Evolutionary conservation across 2,797 vertebrate species (phyloP).

Genomic region (Lepus townsendii): DNA sequence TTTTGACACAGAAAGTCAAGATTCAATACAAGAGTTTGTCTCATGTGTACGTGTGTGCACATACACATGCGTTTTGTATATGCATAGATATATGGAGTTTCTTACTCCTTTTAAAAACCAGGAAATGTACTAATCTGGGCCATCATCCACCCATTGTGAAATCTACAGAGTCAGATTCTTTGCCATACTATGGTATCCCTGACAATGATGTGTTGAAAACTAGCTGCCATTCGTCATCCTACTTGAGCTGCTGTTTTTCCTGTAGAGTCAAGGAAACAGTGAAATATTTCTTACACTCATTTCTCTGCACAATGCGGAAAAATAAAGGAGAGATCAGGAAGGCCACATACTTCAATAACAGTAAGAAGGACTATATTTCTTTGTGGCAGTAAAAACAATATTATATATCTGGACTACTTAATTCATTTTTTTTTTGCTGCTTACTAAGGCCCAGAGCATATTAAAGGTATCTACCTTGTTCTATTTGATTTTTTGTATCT

Average conservation of each 20-base stretch:
- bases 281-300: not conserved
- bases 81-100: not conserved
- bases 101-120: not conserved
- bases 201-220: not conserved
- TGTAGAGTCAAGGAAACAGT: not conserved
- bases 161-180: not conserved
- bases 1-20: not conserved
- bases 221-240: not conserved
- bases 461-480: not conserved
- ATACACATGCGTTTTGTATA: too few relatives aligned
- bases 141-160: not conserved
- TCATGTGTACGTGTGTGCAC: not conserved
- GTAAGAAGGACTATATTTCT: not conserved
- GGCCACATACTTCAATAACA: not conserved
- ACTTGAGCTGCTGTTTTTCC: not conserved
- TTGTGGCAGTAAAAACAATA: not conserved
- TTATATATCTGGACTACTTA: not conserved
- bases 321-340: not conserved
- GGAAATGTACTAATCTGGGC: not conserved
- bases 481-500: not conserved
- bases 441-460: not conserved
- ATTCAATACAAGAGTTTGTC: not conserved
- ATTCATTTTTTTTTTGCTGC: not conserved
- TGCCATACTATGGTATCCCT: not conserved
- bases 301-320: not conserved